Conservation (phyloP, 1,140 invertebrate genomes). For the Drosophila arawakana region DNA sequence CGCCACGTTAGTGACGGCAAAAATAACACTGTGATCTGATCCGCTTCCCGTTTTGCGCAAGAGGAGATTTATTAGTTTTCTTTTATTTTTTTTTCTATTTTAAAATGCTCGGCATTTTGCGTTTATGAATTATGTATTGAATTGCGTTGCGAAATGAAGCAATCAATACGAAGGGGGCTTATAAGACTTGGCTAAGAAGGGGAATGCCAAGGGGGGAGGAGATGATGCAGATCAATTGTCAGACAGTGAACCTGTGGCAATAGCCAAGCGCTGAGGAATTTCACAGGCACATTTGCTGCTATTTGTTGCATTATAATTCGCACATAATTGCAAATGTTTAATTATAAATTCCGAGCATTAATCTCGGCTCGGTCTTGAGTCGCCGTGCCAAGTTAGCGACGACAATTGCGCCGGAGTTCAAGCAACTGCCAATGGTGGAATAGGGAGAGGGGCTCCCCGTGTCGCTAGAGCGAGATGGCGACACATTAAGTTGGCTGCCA, state of each 20-base stretch:
- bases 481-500: conserved; percentile 34
- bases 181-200: conserved; percentile 33
- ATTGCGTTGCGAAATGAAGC: conserved; percentile 62
- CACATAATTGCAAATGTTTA: conserved; percentile 72
- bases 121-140: conserved; percentile 62
- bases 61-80: conserved; percentile 30
- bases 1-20: too few relatives aligned
- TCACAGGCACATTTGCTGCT: conserved; percentile 49
- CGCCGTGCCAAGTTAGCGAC: conserved; percentile 46
- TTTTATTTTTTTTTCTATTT: conserved; percentile 66
- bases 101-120: conserved; percentile 58
- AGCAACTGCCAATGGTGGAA: conserved; percentile 45
- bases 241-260: conserved; percentile 39
- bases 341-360: conserved; percentile 74
- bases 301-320: conserved; percentile 68
- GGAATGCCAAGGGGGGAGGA: neutral
- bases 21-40: conserved; percentile 22
- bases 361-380: conserved; percentile 27
- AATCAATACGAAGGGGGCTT: conserved; percentile 63
- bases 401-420: conserved; percentile 49
- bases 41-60: conserved; percentile 66
- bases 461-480: neutral
- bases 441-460: neutral
- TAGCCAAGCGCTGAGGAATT: conserved; percentile 62
- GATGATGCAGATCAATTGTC: conserved; percentile 27